Base-by-base conservation (phyloP, 2,888 invertebrate genomes). In the Cataglyphis albicans region DNA sequence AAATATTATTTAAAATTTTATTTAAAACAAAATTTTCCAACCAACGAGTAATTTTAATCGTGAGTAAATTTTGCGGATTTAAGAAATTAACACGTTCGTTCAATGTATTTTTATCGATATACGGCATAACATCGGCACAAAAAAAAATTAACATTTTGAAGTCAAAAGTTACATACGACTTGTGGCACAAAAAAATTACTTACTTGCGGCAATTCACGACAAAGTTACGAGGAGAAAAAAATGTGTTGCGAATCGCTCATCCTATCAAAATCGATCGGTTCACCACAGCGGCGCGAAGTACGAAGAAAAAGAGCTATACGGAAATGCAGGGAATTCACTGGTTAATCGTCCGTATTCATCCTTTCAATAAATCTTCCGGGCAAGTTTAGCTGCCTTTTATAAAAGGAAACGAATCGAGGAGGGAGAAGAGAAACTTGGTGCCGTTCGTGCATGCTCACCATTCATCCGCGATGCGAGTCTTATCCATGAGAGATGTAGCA, bases 391-490 rank as follows among this genome's bases (percentile, higher is more conserved):
- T 61, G 44, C n/a, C 59, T 70, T 80, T 80, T 80, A 48, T 48
- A 80, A 80, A 59, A 72, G 78, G 59, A 59, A 78, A 48, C 70
- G 59, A 18, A 29, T 67, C 41, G 55, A 41, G 29, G 1, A 29
- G 52, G 15, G 38, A 38, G n/a, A 18, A n/a, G 44, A 18, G 48
- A 7, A 41, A 59, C 44, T 59, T 32, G 70, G 44, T 35, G 29
- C 18, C 70, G 44, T 72, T 80, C 72, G 57, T 59, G 72, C 59
- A 78, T 82, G 75, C 64, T 76, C 64, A 32, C 73, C 83, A 85
- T 87, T 87, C 85, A 81, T 81, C 83, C 44, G 70, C 48, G 44
- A 59, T 38, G 48, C 64, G 72, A 82, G 72, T 61, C 76, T 73
- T 64, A 78, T 83, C 72, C 67, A 32, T 38, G 64, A 83, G 41